A percentile compares a stretch with the other conserved stretches of the same genome.
phyloP scores from a whole-genome alignment of 2,113 vertebrate genomes.

The Lasiurus cinereus region DNA sequence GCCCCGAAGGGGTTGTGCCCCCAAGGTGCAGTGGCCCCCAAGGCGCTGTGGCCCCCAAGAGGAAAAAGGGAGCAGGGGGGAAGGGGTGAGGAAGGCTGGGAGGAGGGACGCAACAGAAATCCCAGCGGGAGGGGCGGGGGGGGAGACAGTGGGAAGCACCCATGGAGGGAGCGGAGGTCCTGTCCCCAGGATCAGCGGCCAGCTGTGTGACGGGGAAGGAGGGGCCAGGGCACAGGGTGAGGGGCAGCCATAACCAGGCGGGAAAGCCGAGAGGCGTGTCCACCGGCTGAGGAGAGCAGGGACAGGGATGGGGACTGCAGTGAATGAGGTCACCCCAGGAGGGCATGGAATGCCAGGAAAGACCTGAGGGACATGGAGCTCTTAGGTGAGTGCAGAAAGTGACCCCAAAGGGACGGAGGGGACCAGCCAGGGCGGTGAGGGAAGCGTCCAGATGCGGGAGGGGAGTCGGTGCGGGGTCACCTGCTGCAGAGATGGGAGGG shows the following conservation, averaged over 20 bases:
- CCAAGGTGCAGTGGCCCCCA: too few relatives aligned
- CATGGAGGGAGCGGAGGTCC: background rate
- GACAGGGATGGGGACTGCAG: background rate
- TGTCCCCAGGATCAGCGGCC: fast-evolving
- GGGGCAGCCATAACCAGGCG: background rate
- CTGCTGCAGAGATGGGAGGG: background rate
- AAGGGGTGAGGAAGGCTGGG: background rate
- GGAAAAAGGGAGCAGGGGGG: too few relatives aligned
- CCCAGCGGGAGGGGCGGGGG: background rate
- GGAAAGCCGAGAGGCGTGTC: background rate
- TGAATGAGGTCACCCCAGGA: background rate
- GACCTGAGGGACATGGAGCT: background rate
- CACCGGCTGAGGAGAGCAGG: background rate
- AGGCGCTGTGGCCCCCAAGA: too few relatives aligned
- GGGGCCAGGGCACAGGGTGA: background rate
- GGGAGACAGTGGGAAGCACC: background rate
- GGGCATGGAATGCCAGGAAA: background rate
- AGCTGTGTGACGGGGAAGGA: fast-evolving
- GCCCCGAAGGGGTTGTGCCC: too few relatives aligned
- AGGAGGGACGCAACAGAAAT: background rate
- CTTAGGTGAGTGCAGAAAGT: background rate
- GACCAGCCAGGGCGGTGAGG: background rate
- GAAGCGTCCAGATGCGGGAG: too few relatives aligned
- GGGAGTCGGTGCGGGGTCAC: background rate
- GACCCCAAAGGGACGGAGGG: too few relatives aligned